These are phyloP conservation scores for Drosophila robusta DNA, from an alignment of 2,888 invertebrate species.

Conservation along the genomic window DNA sequence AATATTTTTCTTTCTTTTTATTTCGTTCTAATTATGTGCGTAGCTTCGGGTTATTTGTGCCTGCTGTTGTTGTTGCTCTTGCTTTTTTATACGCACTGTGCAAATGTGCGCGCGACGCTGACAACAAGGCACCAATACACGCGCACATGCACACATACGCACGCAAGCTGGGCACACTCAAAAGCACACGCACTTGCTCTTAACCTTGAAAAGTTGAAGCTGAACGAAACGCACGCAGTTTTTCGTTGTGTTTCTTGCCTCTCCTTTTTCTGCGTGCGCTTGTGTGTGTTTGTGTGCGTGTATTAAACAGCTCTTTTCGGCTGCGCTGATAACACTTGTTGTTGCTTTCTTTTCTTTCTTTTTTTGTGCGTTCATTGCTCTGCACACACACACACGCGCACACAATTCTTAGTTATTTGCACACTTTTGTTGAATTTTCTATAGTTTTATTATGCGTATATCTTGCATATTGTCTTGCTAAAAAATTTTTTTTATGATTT, in stretches of 20 bases:
- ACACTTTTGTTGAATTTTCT: slow-evolving; percentile 37
- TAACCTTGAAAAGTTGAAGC: slow-evolving; percentile 71
- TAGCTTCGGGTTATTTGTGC: slow-evolving; percentile 31
- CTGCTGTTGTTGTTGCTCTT: slow-evolving; percentile 28
- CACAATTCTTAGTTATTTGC: slow-evolving; percentile 38
- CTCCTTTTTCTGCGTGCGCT: slow-evolving; percentile 27
- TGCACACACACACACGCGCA: slow-evolving; percentile 32
- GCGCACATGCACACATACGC: slow-evolving; percentile 17
- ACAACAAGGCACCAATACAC: slow-evolving; percentile 39
- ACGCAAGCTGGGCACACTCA: slow-evolving; percentile 22
- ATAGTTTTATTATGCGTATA: slow-evolving; percentile 48
- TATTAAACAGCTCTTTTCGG: slow-evolving; percentile 49
- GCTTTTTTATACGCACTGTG: slow-evolving; percentile 62
- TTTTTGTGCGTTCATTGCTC: slow-evolving; percentile 58
- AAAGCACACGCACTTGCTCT: slow-evolving; percentile 75
- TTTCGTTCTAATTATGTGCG: slow-evolving; percentile 51
- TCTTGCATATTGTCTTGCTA: slow-evolving; percentile 28
- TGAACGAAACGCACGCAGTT: slow-evolving; percentile 47
- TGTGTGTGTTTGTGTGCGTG: slow-evolving; percentile 7
- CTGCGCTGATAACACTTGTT: slow-evolving; percentile 70
- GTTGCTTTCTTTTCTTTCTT: slow-evolving; percentile 64
- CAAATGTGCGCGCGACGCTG: slow-evolving; percentile 32
- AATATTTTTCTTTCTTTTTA: slow-evolving; percentile 14
- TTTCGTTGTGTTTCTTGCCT: slow-evolving; percentile 36
- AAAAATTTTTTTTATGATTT: slow-evolving; percentile 18